phyloP scores from a whole-genome alignment of 1,140 invertebrate genomes.

The Aricia agestis region DNA sequence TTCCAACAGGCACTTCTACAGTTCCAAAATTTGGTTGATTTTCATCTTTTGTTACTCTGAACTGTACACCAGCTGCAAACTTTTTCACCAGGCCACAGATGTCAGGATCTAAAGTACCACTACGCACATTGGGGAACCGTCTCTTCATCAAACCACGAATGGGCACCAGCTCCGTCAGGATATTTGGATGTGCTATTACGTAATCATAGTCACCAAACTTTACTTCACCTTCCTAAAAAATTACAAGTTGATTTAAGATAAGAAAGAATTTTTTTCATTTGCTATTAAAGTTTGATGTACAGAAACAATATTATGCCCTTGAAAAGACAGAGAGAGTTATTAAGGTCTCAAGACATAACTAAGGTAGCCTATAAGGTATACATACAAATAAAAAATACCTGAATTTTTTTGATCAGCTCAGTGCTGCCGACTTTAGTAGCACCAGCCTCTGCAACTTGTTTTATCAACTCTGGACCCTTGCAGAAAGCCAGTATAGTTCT shows the following conservation, averaged over 20 bases:
- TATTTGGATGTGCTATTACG: slow-evolving; percentile 85
- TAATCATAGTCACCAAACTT: slow-evolving; percentile 83
- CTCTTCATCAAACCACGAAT: slow-evolving; percentile 85
- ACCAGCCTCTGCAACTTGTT: slow-evolving; percentile 80
- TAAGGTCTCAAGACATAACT: neutral
- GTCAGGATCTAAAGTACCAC: slow-evolving; percentile 82
- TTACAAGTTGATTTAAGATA: slow-evolving; percentile 14
- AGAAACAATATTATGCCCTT: no score
- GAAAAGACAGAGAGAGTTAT: no score
- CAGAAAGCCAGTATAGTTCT: slow-evolving; percentile 83
- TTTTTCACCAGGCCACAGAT: slow-evolving; percentile 78
- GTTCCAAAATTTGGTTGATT: slow-evolving; percentile 82
- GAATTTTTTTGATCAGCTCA: slow-evolving; percentile 85
- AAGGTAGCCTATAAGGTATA: neutral
- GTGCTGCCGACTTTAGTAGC: slow-evolving; percentile 81
- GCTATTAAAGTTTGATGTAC: neutral
- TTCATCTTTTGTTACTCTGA: slow-evolving; percentile 79
- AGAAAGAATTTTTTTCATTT: no score
- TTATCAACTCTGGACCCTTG: slow-evolving; percentile 78
- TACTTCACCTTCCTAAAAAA: slow-evolving; percentile 79
- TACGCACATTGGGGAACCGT: slow-evolving; percentile 82
- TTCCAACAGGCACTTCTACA: slow-evolving; percentile 81
- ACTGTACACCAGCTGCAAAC: slow-evolving; percentile 82
- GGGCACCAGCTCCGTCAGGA: slow-evolving; percentile 84
- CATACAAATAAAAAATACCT: slow-evolving; percentile 60